Evolutionary conservation across 2,888 invertebrate genomes (phyloP), one percentile per base, ranked within the genome.

Genomic region (Meiosimyza decipiens): DNA sequence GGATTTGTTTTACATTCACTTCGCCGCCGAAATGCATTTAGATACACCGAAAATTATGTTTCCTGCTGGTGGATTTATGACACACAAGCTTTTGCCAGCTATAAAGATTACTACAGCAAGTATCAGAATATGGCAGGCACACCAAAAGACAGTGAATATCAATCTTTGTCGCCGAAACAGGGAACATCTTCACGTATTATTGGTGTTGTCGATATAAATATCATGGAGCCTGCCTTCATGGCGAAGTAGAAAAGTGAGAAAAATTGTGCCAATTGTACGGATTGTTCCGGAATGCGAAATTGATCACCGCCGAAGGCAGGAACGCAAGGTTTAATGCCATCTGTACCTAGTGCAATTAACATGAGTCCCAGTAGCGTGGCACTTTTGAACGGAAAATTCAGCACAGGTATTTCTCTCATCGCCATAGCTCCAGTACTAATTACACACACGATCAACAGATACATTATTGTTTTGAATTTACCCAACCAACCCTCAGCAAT

Each of bases 221-320:
- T 89, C 69, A 96, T 90, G 77, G 96, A 95, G 11, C 98, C 98
- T 0, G 92, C 91, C 85, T 98, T 98, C 82, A 98, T 98, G 62
- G 96, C 89, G 83, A 98, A 96, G 88, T 98, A 98, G 86, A 98
- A 98, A 1, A 97, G 88, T 0, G 97, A 97, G 88, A 98, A 98
- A 88, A 96, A 98, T 74, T 91, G 91, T n/a, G 92, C 92, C 74
- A 97, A 88, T 83, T 95, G 92, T 79, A 88, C 88, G 79, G 92
- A 92, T 87, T 97, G 95, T 77, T 94, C 92, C 0, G 94, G 94
- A 64, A 95, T 79, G 64, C 91, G 89, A 86, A 97, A 97, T 87
- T 97, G 98, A 85, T 98, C 98, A 0, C 97, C 98, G 1, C 98
- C 98, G 85, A 98, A 98, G 0, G 98, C 95, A 0, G 96, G 91